Evolutionary conservation across 2,888 invertebrate genomes (phyloP), one percentile per base, ranked within the genome.

Genomic region (Hipparchia sbordonii): DNA sequence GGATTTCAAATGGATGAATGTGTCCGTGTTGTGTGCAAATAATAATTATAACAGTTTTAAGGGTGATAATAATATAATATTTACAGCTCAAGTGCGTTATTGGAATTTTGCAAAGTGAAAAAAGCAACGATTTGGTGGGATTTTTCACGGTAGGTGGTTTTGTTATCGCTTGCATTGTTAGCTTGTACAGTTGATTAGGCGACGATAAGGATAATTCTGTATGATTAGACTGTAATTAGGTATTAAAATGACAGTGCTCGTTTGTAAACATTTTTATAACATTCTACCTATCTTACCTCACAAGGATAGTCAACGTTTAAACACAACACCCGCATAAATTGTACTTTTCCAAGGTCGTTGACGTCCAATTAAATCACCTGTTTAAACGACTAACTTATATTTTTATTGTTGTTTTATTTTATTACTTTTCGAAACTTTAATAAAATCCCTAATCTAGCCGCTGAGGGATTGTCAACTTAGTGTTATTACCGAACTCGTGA

Each of bases 21-120:
- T 79, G 81, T 83, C 83, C 82, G 75, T 81, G 85, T 84, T 81
- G 78, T 80, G 78, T 81, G 77, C 80, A 81, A 79, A 79, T 81
- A 60, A 2, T 39, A 10, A 12, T 60, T 12, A 39, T 33, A 82
- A 80, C 78, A 80, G 82, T 80, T 77, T 71, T 65, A 54, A 13
- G n/a, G 81, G 83, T 78, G 79, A 72, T 76, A 77, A 76, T 79
- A 79, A 78, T 80, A 80, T 78, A 77, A 23, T 23, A 23, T 23
- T 76, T 60, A 60, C 5, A 39, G 39, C 59, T 10, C 59, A 79
- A 77, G 81, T 82, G 79, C 80, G 83, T 85, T 87, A 54, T 88
- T 88, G 90, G 89, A 90, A 90, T 90, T 89, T 89, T 90, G 84
- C 85, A 75, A 74, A 71, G 86, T 86, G 74, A 10, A 51, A 52